Conservation (phyloP, 2,113 vertebrate species). For the Oreotragus oreotragus region DNA sequence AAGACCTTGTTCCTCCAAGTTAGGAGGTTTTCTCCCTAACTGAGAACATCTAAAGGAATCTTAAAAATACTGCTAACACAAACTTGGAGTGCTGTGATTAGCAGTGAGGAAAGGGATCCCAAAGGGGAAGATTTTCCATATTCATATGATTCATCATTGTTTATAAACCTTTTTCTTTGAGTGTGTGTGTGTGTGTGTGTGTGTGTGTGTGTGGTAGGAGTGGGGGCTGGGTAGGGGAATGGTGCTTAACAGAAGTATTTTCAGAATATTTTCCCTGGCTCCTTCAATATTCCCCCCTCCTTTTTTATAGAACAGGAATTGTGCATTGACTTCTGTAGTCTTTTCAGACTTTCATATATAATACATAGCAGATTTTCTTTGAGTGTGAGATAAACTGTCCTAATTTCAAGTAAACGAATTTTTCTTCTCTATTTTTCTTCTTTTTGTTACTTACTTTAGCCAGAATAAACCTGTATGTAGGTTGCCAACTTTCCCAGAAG, state of each 20-base stretch:
- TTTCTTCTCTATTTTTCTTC: not conserved
- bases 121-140: not conserved
- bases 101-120: not conserved
- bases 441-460: not conserved
- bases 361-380: not conserved
- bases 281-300: not conserved
- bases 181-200: not conserved
- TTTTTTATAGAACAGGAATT: not conserved
- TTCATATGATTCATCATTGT: not conserved
- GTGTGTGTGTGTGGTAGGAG: not conserved
- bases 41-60: not conserved
- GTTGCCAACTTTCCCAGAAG: not conserved
- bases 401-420: not conserved
- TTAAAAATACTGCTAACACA: not conserved
- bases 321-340: not conserved
- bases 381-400: not conserved
- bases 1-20: not conserved
- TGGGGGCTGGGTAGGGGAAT: rapidly evolving
- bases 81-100: not conserved
- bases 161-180: not conserved
- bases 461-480: not conserved
- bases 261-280: not conserved
- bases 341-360: not conserved
- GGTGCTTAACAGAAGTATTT: not conserved
- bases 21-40: not conserved